Percentiles rank a stretch among this genome's conserved stretches.
Evolutionary conservation across 2,888 invertebrate species (phyloP).

Genomic region (Epistrophella euchroma): DNA sequence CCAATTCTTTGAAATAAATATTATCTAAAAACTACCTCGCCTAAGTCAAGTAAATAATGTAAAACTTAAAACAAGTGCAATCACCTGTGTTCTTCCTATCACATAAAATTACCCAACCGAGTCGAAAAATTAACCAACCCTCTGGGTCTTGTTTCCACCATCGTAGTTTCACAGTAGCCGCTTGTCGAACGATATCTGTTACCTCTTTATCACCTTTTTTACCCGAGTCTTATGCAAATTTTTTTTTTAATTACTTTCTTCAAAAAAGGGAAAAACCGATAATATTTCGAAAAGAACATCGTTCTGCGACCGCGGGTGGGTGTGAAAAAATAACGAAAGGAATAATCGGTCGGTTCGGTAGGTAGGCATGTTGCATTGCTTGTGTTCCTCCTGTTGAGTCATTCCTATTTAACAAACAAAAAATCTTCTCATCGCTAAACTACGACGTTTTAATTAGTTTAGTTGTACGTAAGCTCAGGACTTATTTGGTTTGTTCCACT

Average conservation of each 20-base stretch:
- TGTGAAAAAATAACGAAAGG: slow-evolving; percentile 14
- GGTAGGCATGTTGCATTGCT: slow-evolving; percentile 62
- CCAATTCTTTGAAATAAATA: not conserved
- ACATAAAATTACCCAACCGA: slow-evolving; percentile 52
- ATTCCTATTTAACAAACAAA: slow-evolving; percentile 37
- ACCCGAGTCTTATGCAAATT: slow-evolving; percentile 58
- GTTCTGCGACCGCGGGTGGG: slow-evolving; percentile 26
- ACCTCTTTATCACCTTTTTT: slow-evolving; percentile 13
- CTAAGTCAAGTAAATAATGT: slow-evolving; percentile 43
- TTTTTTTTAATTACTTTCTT: slow-evolving; percentile 23
- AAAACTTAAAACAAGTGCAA: slow-evolving; percentile 24
- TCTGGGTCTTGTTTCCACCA: not conserved
- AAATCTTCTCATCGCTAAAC: slow-evolving; percentile 1
- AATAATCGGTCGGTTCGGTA: slow-evolving; percentile 14
- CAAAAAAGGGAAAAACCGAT: slow-evolving; percentile 41
- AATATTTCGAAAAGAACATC: slow-evolving; percentile 2
- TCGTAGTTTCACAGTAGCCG: not conserved
- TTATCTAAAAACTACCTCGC: slow-evolving; percentile 4
- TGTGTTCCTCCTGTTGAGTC: slow-evolving; percentile 71
- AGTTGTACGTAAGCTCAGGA: slow-evolving; percentile 4
- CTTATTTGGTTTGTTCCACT: slow-evolving; percentile 17
- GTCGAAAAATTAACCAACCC: slow-evolving; percentile 20
- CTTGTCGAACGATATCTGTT: not conserved
- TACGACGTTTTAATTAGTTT: not conserved
- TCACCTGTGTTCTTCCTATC: slow-evolving; percentile 36